These are phyloP conservation scores for Trichogramma pretiosum DNA, from an alignment of 1,140 invertebrate species.

Conservation along the genomic window DNA sequence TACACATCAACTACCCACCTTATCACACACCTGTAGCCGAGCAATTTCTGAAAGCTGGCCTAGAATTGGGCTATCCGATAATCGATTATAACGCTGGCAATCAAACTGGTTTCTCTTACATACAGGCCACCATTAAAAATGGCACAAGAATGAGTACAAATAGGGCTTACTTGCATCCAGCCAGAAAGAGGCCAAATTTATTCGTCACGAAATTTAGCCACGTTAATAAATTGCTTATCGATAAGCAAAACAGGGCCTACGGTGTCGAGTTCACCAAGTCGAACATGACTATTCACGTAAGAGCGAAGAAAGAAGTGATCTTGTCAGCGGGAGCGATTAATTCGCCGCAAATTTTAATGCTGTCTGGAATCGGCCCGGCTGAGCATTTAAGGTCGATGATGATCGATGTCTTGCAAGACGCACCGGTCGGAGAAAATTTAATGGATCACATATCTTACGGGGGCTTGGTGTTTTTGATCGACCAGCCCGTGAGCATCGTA, in stretches of 20 bases:
- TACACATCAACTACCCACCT: slow-evolving; percentile 51
- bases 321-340: slow-evolving; percentile 66
- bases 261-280: slow-evolving; percentile 56
- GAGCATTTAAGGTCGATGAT: slow-evolving; percentile 54
- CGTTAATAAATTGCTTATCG: slow-evolving; percentile 65
- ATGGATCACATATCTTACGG: slow-evolving; percentile 71
- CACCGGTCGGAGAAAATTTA: slow-evolving; percentile 69
- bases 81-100: slow-evolving; percentile 65
- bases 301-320: slow-evolving; percentile 66
- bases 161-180: slow-evolving; percentile 62
- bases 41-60: slow-evolving; percentile 58
- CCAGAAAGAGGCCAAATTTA: slow-evolving; percentile 54
- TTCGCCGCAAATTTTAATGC: slow-evolving; percentile 69
- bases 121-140: slow-evolving; percentile 60
- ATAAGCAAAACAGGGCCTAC: slow-evolving; percentile 50
- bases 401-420: slow-evolving; percentile 59
- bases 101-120: slow-evolving; percentile 54
- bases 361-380: slow-evolving; percentile 69
- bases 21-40: slow-evolving; percentile 54
- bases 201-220: slow-evolving; percentile 55
- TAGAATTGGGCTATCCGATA: slow-evolving; percentile 56
- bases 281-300: slow-evolving; percentile 48
- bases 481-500: slow-evolving; percentile 39
- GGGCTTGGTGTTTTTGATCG: slow-evolving; percentile 57
- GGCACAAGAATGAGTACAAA: slow-evolving; percentile 67